Conservation (phyloP, 2,888 invertebrate species). For the Allygus modestus region DNA sequence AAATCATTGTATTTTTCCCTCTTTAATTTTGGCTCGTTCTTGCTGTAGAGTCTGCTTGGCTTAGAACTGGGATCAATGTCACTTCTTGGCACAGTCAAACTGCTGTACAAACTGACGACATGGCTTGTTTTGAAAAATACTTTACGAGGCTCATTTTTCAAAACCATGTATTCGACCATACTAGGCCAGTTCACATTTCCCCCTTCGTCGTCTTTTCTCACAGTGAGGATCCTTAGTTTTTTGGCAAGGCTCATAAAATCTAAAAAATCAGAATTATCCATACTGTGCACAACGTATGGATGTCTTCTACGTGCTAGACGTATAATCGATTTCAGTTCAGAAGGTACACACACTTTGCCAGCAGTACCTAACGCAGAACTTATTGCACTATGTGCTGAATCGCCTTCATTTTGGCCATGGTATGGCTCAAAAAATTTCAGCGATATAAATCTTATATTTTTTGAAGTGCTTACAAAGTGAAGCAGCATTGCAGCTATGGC, state of each 20-base stretch:
- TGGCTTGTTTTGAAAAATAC: conserved; percentile 44
- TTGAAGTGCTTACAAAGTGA: no score
- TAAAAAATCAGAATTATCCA: conserved; percentile 25
- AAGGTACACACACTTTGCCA: conserved; percentile 18
- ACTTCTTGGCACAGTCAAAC: neutral
- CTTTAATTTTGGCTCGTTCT: conserved; percentile 41
- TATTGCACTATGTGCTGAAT: conserved; percentile 39
- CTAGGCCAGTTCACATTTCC: conserved; percentile 46
- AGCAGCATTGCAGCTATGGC: no score
- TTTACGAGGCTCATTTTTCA: conserved; percentile 21
- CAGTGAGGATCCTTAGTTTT: conserved; percentile 34
- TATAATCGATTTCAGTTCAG: no score
- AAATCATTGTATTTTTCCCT: conserved; percentile 45
- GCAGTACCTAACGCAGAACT: conserved; percentile 47
- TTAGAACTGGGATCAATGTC: conserved; percentile 1
- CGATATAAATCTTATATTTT: no score
- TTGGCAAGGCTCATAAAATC: conserved; percentile 34
- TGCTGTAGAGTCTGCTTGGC: conserved; percentile 45
- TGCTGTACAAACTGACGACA: neutral
- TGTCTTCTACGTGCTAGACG: neutral
- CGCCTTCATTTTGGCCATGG: conserved; percentile 46
- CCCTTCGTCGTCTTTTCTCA: conserved; percentile 34
- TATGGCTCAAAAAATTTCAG: no score
- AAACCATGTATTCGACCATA: conserved; percentile 44
- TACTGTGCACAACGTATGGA: conserved; percentile 9